These are phyloP conservation scores for Oreochromis niloticus DNA, from an alignment of 2,113 vertebrate species.

Conservation along the genomic window DNA sequence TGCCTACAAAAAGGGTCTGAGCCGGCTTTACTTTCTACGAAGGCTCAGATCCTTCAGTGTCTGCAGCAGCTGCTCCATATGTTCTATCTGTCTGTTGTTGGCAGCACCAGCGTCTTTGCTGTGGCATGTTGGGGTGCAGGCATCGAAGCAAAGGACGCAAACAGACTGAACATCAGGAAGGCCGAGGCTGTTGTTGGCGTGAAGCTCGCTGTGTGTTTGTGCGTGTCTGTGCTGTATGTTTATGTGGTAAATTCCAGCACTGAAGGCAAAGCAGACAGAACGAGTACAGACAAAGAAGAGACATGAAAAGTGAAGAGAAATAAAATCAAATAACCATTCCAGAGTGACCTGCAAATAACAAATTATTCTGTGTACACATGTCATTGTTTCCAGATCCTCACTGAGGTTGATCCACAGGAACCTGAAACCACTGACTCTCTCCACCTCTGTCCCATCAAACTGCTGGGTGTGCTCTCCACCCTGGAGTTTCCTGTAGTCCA, in stretches of 20 bases:
- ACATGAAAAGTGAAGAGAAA: background rate
- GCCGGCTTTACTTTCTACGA: background rate
- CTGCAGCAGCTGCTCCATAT: background rate
- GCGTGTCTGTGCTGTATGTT: background rate
- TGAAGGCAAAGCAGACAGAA: background rate
- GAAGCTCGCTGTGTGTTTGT: background rate
- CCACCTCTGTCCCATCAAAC: background rate
- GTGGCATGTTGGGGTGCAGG: background rate
- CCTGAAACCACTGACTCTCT: background rate
- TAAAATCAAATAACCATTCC: background rate
- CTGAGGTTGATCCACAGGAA: background rate
- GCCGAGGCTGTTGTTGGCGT: background rate
- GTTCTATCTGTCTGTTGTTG: background rate
- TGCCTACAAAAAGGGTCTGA: too few species aligned
- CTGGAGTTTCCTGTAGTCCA: background rate
- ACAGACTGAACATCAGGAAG: background rate
- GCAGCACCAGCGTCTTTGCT: background rate
- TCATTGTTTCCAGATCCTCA: background rate
- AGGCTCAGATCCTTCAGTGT: background rate
- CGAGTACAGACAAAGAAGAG: background rate
- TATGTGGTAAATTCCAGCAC: background rate
- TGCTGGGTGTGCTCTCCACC: background rate
- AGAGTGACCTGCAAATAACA: background rate
- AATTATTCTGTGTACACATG: background rate
- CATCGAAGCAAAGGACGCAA: background rate